Percentiles rank a stretch among this genome's conserved stretches.
Conservation (phyloP, 2,797 vertebrate species). For the Sciurus vulgaris region DNA sequence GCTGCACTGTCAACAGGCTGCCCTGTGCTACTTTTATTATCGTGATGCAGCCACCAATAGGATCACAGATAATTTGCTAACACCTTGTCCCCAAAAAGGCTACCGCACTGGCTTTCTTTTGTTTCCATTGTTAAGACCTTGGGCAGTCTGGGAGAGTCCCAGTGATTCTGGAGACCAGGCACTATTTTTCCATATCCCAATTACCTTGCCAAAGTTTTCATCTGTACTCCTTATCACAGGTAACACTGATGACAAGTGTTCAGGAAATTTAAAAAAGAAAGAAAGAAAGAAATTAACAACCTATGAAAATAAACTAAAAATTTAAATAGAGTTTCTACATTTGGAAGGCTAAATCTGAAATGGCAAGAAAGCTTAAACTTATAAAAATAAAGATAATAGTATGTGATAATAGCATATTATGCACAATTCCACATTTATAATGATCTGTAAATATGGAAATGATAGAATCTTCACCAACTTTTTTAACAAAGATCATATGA, state of each 20-base stretch:
- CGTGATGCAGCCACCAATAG: neutral
- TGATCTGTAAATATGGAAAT: neutral
- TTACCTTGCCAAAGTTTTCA: neutral
- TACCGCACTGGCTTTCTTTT: neutral
- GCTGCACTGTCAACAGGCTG: slow-evolving; percentile 35
- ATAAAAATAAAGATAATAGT: neutral
- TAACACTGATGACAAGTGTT: neutral
- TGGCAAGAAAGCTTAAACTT: neutral
- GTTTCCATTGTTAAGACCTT: neutral
- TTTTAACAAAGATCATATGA: neutral
- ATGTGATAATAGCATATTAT: neutral
- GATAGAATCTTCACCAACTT: neutral
- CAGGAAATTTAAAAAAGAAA: neutral
- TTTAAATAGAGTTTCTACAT: neutral
- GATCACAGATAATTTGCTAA: slow-evolving; percentile 35
- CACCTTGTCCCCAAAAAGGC: neutral
- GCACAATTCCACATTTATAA: neutral
- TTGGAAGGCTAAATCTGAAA: neutral
- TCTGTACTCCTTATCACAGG: neutral
- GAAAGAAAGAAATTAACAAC: neutral
- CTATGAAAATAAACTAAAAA: slow-evolving; percentile 24
- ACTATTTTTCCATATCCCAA: neutral
- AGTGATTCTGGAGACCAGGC: neutral
- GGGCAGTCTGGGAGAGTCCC: neutral
- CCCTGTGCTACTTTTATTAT: slow-evolving; percentile 33